phyloP scores from a whole-genome alignment of 2,113 vertebrate species.

The Tonatia bakeri region DNA sequence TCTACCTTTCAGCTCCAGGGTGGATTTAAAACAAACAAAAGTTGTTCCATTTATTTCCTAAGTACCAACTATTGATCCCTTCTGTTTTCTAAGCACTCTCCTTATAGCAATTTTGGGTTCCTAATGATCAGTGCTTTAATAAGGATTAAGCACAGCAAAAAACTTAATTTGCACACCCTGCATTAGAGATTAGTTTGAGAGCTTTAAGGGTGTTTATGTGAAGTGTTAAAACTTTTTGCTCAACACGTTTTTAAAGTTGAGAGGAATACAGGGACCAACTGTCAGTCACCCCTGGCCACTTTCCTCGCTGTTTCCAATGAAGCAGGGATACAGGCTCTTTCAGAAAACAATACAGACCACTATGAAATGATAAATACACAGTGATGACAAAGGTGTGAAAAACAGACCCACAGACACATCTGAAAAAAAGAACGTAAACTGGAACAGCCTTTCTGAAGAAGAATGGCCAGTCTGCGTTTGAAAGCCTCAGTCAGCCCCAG shows the following conservation, averaged over 20 bases:
- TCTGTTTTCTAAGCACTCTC: background rate
- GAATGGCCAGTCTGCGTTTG: background rate
- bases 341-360: background rate
- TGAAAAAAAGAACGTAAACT: background rate
- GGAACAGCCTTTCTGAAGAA: background rate
- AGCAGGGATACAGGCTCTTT: background rate
- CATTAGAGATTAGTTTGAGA: background rate
- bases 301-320: background rate
- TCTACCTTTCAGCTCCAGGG: slow-evolving; percentile 15
- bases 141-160: background rate
- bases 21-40: background rate
- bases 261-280: background rate
- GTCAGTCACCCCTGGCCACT: background rate
- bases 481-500: background rate
- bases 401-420: background rate
- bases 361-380: background rate
- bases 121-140: background rate
- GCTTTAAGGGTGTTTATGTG: background rate
- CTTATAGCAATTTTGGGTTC: background rate
- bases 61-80: background rate
- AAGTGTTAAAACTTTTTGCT: background rate
- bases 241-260: background rate
- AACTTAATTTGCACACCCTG: background rate
- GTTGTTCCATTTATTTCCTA: background rate
- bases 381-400: background rate